Evolutionary conservation across 2,113 vertebrate species (phyloP), one percentile per base, ranked within the genome.

Genomic region (Cyanocitta stelleri): DNA sequence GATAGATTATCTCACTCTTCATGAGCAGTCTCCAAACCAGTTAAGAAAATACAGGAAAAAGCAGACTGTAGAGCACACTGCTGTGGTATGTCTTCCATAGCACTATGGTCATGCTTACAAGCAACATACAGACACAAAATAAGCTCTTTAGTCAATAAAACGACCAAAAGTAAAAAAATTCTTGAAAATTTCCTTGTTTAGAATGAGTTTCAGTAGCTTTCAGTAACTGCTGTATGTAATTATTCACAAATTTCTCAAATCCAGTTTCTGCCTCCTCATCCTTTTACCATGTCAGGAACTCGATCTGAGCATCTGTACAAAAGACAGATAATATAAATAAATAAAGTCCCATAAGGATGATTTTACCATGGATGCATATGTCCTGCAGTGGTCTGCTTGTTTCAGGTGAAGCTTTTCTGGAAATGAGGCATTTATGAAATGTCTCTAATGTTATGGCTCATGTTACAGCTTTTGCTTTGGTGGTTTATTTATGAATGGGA

Each of bases 161-260:
- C 15, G 8, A 64, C 7, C 30, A 43, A 81, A 85, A n/a, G 29
- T 69, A 26, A 58, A 90, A 89, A 44, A 15, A 0, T 46, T 21
- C 26, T 14, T 68, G 32, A 81, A 68, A 48, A 56, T 51, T 55
- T 78, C 18, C 30, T 41, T 56, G 43, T 37, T 69, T 72, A 61
- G 30, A 72, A 67, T 88, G 54, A 56, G 37, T 74, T 90, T 86
- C 49, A 44, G 16, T 56, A 79, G 39, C n/a, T 90, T 90, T 61
- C 44, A 69, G 27, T 55, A 54, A 33, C 51, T 52, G 20, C 7
- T 24, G 4, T 49, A 32, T 71, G 43, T 71, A 39, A 59, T 77
- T 43, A 71, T 52, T 73, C 29, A 73, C 61, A 24, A 14, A 87
- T 66, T 84, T 81, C 20, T 81, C 61, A 62, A 78, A 78, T 52